phyloP scores from a whole-genome alignment of 2,888 invertebrate genomes.

The Acrobeloides nanus region DNA sequence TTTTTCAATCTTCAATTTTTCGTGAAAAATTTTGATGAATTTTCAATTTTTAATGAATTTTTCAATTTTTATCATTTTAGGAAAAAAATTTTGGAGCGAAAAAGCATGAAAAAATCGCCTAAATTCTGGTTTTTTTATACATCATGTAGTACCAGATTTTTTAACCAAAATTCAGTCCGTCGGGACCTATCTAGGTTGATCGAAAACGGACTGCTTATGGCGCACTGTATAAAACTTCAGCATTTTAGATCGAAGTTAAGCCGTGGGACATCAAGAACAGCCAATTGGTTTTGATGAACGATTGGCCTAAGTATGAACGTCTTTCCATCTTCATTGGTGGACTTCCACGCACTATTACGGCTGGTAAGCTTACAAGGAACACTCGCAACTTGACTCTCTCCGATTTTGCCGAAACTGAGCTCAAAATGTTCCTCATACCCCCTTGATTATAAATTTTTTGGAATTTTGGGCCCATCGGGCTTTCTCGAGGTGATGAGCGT shows the following conservation, averaged over 20 bases:
- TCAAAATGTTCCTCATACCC: too few relatives aligned
- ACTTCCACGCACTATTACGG: constrained; percentile 17
- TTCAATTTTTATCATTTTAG: neutral
- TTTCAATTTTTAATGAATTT: neutral
- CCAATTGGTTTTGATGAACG: constrained; percentile 4
- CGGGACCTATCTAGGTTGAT: too few relatives aligned
- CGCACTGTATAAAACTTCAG: too few relatives aligned
- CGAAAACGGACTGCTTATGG: too few relatives aligned
- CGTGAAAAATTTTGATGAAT: neutral
- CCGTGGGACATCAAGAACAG: constrained; percentile 16
- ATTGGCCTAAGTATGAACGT: constrained; percentile 13
- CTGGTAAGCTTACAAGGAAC: constrained; percentile 9
- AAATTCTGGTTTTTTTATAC: too few relatives aligned
- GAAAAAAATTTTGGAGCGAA: neutral
- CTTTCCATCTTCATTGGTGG: constrained; percentile 18
- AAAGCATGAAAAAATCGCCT: too few relatives aligned
- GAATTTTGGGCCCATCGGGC: neutral
- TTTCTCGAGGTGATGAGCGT: too few relatives aligned
- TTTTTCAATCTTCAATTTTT: constrained; percentile 14
- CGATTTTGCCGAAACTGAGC: neutral
- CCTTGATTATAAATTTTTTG: too few relatives aligned
- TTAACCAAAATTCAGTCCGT: too few relatives aligned
- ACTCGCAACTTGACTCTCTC: neutral
- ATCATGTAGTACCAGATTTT: too few relatives aligned
- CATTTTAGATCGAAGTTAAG: constrained; percentile 20